phyloP scores from a whole-genome alignment of 2,113 vertebrate genomes.

The Erpornis zantholeuca region DNA sequence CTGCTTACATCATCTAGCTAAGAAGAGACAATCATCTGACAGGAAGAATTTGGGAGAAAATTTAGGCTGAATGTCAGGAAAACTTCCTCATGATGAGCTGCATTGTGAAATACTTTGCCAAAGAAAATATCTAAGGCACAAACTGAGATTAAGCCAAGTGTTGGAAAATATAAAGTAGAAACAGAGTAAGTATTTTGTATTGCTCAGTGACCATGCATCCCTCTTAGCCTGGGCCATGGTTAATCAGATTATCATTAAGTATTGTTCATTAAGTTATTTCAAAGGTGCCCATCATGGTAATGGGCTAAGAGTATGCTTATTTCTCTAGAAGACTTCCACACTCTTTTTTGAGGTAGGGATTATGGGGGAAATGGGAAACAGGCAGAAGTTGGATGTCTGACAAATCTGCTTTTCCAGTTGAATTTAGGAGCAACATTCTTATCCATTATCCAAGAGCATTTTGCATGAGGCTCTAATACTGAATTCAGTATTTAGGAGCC shows the following conservation, averaged over 20 bases:
- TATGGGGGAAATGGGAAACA: neutral
- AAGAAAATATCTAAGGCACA: neutral
- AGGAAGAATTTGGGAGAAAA: constrained; percentile 5
- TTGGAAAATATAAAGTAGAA: neutral
- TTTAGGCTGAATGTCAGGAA: constrained; percentile 8
- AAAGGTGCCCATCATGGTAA: accelerated
- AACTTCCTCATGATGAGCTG: neutral
- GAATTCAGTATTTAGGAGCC: neutral
- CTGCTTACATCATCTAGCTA: neutral
- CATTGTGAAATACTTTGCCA: neutral
- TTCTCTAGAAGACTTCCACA: neutral
- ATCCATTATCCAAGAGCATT: neutral
- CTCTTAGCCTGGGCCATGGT: neutral
- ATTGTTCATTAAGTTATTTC: neutral
- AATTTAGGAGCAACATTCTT: neutral
- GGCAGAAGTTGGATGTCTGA: neutral
- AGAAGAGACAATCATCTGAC: neutral
- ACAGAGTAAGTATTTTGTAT: neutral
- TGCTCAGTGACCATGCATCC: neutral
- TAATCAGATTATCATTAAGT: neutral
- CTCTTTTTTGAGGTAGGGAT: neutral
- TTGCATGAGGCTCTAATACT: neutral
- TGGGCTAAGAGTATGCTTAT: neutral
- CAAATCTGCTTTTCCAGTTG: neutral
- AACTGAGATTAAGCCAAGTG: neutral